Evolutionary conservation across 2,113 vertebrate genomes (phyloP).

Genomic region (Brachirus orientalis): DNA sequence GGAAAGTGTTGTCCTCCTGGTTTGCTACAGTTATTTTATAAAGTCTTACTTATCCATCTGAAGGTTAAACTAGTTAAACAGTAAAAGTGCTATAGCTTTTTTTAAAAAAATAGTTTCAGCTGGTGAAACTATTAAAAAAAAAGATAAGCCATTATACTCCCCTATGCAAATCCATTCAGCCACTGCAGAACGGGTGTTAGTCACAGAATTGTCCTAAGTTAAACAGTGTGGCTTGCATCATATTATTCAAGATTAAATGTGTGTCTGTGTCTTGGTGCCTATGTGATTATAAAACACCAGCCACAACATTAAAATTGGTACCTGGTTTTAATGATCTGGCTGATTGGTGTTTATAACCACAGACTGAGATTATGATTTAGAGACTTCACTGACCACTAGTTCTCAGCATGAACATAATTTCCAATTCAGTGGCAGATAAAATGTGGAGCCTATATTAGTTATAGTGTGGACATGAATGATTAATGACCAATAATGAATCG

Average conservation of each 20-base stretch:
- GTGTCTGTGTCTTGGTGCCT: not conserved
- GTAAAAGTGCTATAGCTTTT: constrained; percentile 2
- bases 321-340: not conserved
- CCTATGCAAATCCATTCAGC: not conserved
- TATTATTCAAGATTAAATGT: not conserved
- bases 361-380: constrained; percentile 16
- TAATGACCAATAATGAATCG: constrained; percentile 52
- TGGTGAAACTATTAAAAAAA: no score
- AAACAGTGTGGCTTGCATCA: not conserved
- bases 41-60: not conserved
- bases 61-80: constrained; percentile 10
- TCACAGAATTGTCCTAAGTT: not conserved
- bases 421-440: constrained; percentile 36
- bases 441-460: constrained; percentile 24
- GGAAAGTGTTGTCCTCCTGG: not conserved
- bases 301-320: not conserved
- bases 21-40: not conserved
- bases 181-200: not conserved
- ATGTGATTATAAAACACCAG: not conserved
- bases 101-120: no score
- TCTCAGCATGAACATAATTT: constrained; percentile 31
- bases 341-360: not conserved
- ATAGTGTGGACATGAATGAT: constrained; percentile 46
- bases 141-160: not conserved
- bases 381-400: constrained; percentile 8